phyloP scores from a whole-genome alignment of 2,797 vertebrate species.

The Dallia pectoralis region DNA sequence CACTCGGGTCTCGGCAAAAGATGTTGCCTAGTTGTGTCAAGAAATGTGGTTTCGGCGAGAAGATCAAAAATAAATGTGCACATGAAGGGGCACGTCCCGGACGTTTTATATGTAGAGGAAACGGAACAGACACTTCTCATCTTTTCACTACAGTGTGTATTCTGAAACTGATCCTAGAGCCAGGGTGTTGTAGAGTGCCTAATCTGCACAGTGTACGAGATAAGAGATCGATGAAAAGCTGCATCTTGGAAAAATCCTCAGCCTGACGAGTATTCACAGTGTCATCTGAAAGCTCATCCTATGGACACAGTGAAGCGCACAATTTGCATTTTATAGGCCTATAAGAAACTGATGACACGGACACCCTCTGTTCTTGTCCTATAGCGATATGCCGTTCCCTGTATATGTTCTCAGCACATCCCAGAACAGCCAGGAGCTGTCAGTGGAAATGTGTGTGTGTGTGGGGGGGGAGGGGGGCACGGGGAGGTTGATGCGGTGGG shows the following conservation, averaged over 20 bases:
- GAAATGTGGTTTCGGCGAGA: constrained; percentile 28
- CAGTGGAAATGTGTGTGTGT: constrained; percentile 29
- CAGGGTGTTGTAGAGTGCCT: too few relatives aligned
- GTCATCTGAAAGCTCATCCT: constrained; percentile 10
- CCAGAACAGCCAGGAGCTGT: constrained; percentile 61
- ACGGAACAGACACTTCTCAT: neutral
- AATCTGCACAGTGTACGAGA: too few relatives aligned
- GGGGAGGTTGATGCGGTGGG: too few relatives aligned
- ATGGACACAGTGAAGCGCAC: neutral
- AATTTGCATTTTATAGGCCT: constrained; percentile 21
- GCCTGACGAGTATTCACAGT: too few relatives aligned
- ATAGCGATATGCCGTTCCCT: constrained; percentile 38
- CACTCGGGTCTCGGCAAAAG: constrained; percentile 32
- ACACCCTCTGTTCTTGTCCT: constrained; percentile 43
- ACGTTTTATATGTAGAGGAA: constrained; percentile 11
- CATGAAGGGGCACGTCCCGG: constrained; percentile 36
- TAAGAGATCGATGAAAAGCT: too few relatives aligned
- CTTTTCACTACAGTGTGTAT: neutral
- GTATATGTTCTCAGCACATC: constrained; percentile 43
- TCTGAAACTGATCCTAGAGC: neutral
- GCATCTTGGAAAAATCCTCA: too few relatives aligned
- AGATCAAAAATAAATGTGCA: constrained; percentile 47
- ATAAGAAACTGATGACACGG: neutral
- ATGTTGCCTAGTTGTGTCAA: constrained; percentile 19
- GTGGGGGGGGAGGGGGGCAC: constrained; percentile 36